Evolutionary conservation across 53 echinoderm and acorn worm genomes (phyloP).

Genomic region (Crossaster papposus): DNA sequence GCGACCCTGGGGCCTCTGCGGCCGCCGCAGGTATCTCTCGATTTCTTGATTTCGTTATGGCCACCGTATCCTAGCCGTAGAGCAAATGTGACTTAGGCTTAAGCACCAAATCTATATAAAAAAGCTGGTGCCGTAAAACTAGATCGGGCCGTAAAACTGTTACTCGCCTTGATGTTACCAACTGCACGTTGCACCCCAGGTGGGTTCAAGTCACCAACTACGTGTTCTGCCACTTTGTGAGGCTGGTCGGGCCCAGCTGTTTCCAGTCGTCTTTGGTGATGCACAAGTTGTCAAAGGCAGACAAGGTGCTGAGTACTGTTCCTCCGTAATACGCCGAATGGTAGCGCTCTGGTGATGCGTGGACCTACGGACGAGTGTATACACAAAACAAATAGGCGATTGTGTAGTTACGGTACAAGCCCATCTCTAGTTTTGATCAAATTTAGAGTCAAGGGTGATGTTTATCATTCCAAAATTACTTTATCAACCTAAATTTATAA

Average conservation of each 20-base stretch:
- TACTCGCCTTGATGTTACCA: background rate
- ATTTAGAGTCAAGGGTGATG: too few relatives aligned
- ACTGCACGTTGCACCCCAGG: background rate
- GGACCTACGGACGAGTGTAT: slow-evolving; percentile 64
- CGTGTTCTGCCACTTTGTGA: slow-evolving; percentile 85
- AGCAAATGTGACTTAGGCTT: too few relatives aligned
- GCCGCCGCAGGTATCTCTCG: too few relatives aligned
- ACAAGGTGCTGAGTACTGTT: slow-evolving; percentile 85
- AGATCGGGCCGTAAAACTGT: background rate
- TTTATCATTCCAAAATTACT: too few relatives aligned
- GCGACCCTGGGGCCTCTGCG: too few relatives aligned
- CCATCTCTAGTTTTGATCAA: too few relatives aligned
- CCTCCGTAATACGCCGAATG: slow-evolving; percentile 96
- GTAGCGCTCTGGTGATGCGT: slow-evolving; percentile 90
- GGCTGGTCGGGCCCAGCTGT: slow-evolving; percentile 87
- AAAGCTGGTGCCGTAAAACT: background rate
- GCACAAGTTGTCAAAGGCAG: slow-evolving; percentile 96
- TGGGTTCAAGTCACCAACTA: slow-evolving; percentile 1
- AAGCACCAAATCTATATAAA: background rate
- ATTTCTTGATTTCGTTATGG: too few relatives aligned
- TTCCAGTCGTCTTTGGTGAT: slow-evolving; percentile 97
- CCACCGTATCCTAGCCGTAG: too few relatives aligned
- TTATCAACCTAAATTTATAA: too few relatives aligned
- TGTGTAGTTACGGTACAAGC: too few relatives aligned
- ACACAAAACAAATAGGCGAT: background rate